Evolutionary conservation across 1,140 invertebrate genomes (phyloP).

Genomic region (Pseudomyrmex concolor): DNA sequence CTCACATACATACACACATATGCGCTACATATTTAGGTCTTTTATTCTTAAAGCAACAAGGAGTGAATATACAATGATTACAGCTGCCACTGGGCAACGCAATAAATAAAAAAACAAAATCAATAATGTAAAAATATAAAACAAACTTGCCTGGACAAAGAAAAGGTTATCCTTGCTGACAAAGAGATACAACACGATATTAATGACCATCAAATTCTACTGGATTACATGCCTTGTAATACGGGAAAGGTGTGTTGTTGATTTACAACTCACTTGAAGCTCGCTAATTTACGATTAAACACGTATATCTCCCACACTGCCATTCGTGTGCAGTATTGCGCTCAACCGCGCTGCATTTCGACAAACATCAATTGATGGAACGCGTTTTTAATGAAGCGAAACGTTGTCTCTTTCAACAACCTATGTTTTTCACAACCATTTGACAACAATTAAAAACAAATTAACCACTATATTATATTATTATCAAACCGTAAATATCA

Average conservation of each 20-base stretch:
- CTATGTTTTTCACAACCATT: not conserved
- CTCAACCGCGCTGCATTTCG: not conserved
- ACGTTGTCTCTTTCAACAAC: not conserved
- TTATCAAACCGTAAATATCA: too few relatives aligned
- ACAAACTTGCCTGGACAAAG: conserved; percentile 47
- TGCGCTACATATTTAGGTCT: too few relatives aligned
- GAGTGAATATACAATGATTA: not conserved
- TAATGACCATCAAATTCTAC: conserved; percentile 31
- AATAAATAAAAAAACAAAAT: conserved; percentile 3
- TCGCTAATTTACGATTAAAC: not conserved
- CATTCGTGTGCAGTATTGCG: not conserved
- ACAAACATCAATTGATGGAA: not conserved
- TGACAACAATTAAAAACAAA: too few relatives aligned
- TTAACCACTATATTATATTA: too few relatives aligned
- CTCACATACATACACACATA: not conserved
- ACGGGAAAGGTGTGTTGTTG: not conserved
- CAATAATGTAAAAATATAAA: conserved; percentile 21
- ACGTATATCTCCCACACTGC: not conserved
- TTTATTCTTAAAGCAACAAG: not conserved
- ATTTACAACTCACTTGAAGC: conserved; percentile 43
- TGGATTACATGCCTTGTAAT: conserved; percentile 30
- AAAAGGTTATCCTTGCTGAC: conserved; percentile 18
- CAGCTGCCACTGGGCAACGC: not conserved
- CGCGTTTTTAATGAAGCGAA: not conserved
- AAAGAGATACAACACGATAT: conserved; percentile 6